Percentiles rank a stretch among this genome's conserved stretches.
Evolutionary conservation across 2,888 invertebrate species (phyloP).

Genomic region (Hanleya hanleyi): DNA sequence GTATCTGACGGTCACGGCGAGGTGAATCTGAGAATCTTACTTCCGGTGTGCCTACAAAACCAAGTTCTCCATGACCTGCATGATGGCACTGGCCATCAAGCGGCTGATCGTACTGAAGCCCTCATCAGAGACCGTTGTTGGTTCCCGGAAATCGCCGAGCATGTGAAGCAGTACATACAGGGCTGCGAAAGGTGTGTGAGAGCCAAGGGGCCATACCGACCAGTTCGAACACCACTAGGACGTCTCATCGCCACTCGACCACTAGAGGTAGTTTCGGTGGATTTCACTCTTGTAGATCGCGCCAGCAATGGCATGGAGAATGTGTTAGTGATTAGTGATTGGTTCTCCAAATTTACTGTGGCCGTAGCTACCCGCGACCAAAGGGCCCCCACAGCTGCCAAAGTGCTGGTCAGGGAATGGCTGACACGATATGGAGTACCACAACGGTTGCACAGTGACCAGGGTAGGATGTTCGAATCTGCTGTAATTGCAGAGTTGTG

Average conservation of each 20-base stretch:
- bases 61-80: background rate
- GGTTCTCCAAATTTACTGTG: conserved; percentile 2
- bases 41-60: background rate
- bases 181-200: background rate
- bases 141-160: background rate
- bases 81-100: background rate
- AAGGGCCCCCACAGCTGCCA: conserved; percentile 21
- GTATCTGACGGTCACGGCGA: background rate
- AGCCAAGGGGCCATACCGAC: background rate
- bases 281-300: background rate
- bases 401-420: conserved; percentile 22
- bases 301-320: background rate
- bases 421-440: conserved; percentile 27
- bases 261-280: conserved; percentile 7
- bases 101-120: background rate
- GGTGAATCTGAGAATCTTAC: background rate
- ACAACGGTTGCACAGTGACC: conserved; percentile 20
- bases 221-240: background rate
- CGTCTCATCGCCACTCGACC: background rate
- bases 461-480: conserved; percentile 22
- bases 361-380: conserved; percentile 27
- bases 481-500: conserved; percentile 16
- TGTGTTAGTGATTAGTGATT: background rate
- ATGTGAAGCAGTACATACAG: background rate
- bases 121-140: background rate